phyloP scores from a whole-genome alignment of 2,113 vertebrate genomes.

The Labrus mixtus region DNA sequence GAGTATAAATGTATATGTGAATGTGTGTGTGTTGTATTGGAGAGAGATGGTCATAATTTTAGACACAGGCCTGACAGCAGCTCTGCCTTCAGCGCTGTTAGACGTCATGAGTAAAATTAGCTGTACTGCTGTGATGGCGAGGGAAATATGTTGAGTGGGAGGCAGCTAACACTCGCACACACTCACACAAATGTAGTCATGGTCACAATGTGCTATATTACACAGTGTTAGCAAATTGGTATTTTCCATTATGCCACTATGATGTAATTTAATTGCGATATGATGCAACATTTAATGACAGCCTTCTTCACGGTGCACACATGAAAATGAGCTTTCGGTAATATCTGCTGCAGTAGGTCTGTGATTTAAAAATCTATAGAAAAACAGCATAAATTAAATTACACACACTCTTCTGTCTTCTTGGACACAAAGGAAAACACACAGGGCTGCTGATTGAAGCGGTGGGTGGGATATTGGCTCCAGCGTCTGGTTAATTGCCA shows the following conservation, averaged over 20 bases:
- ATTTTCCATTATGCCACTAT: constrained; percentile 41
- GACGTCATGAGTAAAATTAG: constrained; percentile 65
- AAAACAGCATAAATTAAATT: constrained; percentile 2
- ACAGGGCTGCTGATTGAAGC: constrained; percentile 56
- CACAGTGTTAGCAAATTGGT: constrained; percentile 41
- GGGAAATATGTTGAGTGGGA: constrained; percentile 67
- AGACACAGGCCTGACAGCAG: constrained; percentile 42
- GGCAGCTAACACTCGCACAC: constrained; percentile 10
- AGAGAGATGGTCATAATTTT: constrained; percentile 27
- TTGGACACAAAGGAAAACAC: constrained; percentile 5
- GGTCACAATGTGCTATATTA: constrained; percentile 42
- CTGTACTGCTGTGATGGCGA: constrained; percentile 26
- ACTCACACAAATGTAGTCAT: constrained; percentile 18
- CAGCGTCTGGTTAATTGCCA: constrained; percentile 69
- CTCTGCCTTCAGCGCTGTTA: constrained; percentile 34
- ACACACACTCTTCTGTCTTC: constrained; percentile 6
- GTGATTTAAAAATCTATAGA: not conserved
- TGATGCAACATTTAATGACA: constrained; percentile 38
- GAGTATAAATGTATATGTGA: too few species aligned
- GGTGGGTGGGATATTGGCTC: constrained; percentile 63
- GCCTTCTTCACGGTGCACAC: constrained; percentile 6
- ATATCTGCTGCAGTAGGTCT: not conserved
- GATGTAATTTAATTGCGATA: constrained; percentile 47
- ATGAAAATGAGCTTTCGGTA: constrained; percentile 3
- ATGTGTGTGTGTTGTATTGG: constrained; percentile 11